phyloP scores from a whole-genome alignment of 2,113 vertebrate species.

The Anthoscopus minutus region DNA sequence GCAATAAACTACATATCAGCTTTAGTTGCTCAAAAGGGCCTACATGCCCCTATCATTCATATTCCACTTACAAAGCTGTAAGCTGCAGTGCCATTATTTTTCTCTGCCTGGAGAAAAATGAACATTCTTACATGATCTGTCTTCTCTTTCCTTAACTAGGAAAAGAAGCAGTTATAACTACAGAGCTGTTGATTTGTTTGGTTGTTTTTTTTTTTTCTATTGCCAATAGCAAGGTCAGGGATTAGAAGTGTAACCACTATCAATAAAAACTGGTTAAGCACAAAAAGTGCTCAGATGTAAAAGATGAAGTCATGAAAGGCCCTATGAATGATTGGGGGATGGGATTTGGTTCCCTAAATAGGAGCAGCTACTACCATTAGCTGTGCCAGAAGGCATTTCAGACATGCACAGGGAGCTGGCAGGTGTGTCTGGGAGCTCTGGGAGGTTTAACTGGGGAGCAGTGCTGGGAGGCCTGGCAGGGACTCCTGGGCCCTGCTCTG shows the following conservation, averaged over 20 bases:
- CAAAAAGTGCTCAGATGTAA: not conserved
- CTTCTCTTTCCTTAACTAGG: not conserved
- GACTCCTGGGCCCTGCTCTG: not conserved
- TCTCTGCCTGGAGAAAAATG: constrained; percentile 33
- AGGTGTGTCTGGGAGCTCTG: not conserved
- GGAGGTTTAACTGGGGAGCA: not conserved
- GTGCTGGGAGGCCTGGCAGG: not conserved
- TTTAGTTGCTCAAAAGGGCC: constrained; percentile 1
- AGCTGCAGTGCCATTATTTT: not conserved
- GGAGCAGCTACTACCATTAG: not conserved
- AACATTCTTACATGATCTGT: not conserved
- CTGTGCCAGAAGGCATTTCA: not conserved
- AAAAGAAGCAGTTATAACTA: not conserved
- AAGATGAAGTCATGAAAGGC: not conserved
- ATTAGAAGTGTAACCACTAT: not conserved
- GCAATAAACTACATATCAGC: not conserved
- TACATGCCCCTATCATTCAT: not conserved
- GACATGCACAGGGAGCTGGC: fast-evolving
- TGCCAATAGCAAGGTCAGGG: not conserved
- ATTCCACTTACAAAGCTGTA: constrained; percentile 12
- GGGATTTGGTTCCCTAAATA: not conserved
- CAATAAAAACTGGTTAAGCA: not conserved
- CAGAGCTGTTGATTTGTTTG: not conserved
- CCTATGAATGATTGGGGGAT: too few species aligned
- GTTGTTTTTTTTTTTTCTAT: not conserved